Base-by-base conservation (phyloP, 2,797 vertebrate genomes). In the Peromyscus eremicus region DNA sequence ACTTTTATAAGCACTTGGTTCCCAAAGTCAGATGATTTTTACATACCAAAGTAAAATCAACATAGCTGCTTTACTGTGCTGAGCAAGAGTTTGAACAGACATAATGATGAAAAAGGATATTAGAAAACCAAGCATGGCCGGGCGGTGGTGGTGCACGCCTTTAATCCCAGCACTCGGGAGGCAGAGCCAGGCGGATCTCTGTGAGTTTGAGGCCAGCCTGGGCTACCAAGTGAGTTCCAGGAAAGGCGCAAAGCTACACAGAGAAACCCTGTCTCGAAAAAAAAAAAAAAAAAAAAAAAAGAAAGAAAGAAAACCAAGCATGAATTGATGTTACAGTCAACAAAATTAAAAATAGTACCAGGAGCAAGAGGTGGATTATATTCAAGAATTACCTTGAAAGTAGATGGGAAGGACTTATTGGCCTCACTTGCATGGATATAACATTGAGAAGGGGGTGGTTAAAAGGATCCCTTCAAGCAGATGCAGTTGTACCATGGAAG, bases 1-100 rank as follows among this genome's bases (percentile, higher is more conserved):
- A 60, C 70, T 92, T 77, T 55, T 55, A 62, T 85, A 37, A 92
- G 37, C 34, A 81, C 73, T 34, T 89, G 27, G 68, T 95, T 79
- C 25, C 9, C 73, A 92, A n/a, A 64, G 12, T 57, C 34, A 40
- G 4, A 6, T 89, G n/a, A 29, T 11, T 91, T 97, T 92, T 89
- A n/a, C 6, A 40, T 11, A 19, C 37, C 2, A 37, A 29, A 82
- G 14, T 37, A 89, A 92, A 91, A 37, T 62, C 14, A 81, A 14
- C 27, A 21, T 76, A 62, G 6, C 6, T 79, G 25, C 11, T 71
- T 62, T 75, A 23, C 3, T 55, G 11, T 80, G 14, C 6, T 68
- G 23, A 94, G 13, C 9, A 71, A 71, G 62, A 87, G 2, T 27
- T 49, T 73, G 6, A 92, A 85, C 0, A 80, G 13, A 79, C 55